These are phyloP conservation scores for Pseudobourletiella spinata DNA, from an alignment of 1,140 invertebrate genomes.

Conservation along the genomic window DNA sequence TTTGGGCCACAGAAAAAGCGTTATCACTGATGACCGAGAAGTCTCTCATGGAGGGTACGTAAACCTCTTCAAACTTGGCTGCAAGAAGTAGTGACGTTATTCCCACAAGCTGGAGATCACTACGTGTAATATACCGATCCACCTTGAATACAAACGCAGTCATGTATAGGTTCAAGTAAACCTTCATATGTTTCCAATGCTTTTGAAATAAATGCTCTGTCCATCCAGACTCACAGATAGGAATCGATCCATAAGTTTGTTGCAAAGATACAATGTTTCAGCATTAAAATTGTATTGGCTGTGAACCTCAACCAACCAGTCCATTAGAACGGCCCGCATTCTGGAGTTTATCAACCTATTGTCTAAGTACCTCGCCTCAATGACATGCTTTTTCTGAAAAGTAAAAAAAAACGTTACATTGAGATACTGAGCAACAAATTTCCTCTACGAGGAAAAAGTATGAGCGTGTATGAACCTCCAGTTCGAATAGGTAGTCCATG, in stretches of 20 bases:
- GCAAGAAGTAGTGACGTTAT: constrained; percentile 85
- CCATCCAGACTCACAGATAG: constrained; percentile 56
- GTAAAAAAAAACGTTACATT: constrained; percentile 8
- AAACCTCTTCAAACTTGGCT: constrained; percentile 93
- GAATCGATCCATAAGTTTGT: constrained; percentile 83
- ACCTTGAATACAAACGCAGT: constrained; percentile 40
- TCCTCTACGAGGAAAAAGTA: not conserved
- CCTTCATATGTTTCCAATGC: no score
- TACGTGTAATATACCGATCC: constrained; percentile 51
- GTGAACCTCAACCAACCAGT: constrained; percentile 93
- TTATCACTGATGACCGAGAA: constrained; percentile 90
- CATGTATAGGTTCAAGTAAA: no score
- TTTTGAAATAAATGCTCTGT: not conserved
- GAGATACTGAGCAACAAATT: no score
- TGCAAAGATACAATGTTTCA: constrained; percentile 83
- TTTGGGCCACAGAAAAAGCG: constrained; percentile 68
- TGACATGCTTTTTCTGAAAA: constrained; percentile 48
- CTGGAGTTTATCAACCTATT: constrained; percentile 59
- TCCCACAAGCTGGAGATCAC: constrained; percentile 79
- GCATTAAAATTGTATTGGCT: constrained; percentile 73
- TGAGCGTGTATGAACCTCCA: constrained; percentile 48
- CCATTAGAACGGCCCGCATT: constrained; percentile 80
- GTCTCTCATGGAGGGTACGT: constrained; percentile 74
- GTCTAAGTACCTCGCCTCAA: constrained; percentile 53
- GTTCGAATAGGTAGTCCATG: constrained; percentile 61